A percentile compares a stretch with the other conserved stretches of the same genome.
Evolutionary conservation across 2,113 vertebrate species (phyloP).

Genomic region (Melanocharis versteri): DNA sequence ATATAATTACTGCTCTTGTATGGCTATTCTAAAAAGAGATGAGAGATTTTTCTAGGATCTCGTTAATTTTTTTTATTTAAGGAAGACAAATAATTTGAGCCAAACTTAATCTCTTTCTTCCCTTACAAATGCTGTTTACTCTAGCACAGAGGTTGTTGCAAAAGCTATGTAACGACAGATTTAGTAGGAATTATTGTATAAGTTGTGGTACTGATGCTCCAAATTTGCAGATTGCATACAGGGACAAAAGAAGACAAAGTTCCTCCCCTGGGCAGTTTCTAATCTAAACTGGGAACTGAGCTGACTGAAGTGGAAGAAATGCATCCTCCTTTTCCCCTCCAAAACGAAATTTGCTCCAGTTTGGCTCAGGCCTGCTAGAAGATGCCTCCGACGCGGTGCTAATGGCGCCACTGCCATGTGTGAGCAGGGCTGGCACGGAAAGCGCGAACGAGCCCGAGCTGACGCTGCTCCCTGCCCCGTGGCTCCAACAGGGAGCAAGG

Average conservation of each 20-base stretch:
- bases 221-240: background rate
- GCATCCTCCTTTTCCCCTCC: background rate
- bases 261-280: background rate
- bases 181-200: accelerated
- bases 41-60: background rate
- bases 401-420: background rate
- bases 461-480: accelerated
- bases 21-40: background rate
- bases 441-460: accelerated
- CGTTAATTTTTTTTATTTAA: background rate
- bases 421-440: background rate
- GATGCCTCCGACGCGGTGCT: accelerated
- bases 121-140: background rate
- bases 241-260: background rate
- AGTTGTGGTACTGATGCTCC: background rate
- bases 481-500: accelerated
- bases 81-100: background rate
- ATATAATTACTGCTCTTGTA: background rate
- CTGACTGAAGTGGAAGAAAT: accelerated
- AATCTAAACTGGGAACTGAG: background rate
- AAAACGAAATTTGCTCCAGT: background rate
- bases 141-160: background rate
- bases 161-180: background rate
- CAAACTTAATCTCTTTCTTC: background rate
- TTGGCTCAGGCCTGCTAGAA: background rate